A percentile compares a stretch with the other conserved stretches of the same genome.
Evolutionary conservation across 2,888 invertebrate genomes (phyloP).

Genomic region (Epinotia brunnichana): DNA sequence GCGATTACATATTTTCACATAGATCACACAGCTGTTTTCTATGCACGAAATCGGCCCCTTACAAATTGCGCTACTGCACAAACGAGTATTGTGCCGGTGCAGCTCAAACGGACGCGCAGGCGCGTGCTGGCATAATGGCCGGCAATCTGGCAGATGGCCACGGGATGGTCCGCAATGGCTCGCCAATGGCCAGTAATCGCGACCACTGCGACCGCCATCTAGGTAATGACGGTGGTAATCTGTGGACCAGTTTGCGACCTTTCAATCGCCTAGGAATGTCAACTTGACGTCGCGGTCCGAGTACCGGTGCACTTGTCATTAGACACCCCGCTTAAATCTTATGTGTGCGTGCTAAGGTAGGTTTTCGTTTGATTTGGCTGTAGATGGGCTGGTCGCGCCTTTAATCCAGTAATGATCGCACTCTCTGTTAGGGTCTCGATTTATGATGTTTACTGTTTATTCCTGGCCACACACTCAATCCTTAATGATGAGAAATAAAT

Average conservation of each 20-base stretch:
- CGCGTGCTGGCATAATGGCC: constrained; percentile 69
- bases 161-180: constrained; percentile 47
- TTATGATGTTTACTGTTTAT: constrained; percentile 60
- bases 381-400: constrained; percentile 46
- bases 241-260: constrained; percentile 63
- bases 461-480: constrained; percentile 45
- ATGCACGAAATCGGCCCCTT: constrained; percentile 6
- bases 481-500: constrained; percentile 35
- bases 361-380: constrained; percentile 48
- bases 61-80: constrained; percentile 21
- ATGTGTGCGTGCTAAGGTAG: constrained; percentile 47
- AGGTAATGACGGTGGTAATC: constrained; percentile 62
- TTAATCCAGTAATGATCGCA: constrained; percentile 62
- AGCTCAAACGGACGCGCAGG: constrained; percentile 49
- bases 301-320: constrained; percentile 59
- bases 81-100: constrained; percentile 44
- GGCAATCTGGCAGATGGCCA: constrained; percentile 65
- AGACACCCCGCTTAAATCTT: constrained; percentile 44
- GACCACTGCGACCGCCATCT: constrained; percentile 63
- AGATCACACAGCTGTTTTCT: too few relatives aligned
- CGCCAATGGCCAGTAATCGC: constrained; percentile 61
- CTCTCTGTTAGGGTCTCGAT: constrained; percentile 62
- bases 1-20: too few relatives aligned
- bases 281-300: constrained; percentile 58
- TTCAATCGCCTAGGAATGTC: constrained; percentile 62